A percentile compares a stretch with the other conserved stretches of the same genome.
Evolutionary conservation across 2,888 invertebrate genomes (phyloP).

Genomic region (Gastrophysa polygoni): DNA sequence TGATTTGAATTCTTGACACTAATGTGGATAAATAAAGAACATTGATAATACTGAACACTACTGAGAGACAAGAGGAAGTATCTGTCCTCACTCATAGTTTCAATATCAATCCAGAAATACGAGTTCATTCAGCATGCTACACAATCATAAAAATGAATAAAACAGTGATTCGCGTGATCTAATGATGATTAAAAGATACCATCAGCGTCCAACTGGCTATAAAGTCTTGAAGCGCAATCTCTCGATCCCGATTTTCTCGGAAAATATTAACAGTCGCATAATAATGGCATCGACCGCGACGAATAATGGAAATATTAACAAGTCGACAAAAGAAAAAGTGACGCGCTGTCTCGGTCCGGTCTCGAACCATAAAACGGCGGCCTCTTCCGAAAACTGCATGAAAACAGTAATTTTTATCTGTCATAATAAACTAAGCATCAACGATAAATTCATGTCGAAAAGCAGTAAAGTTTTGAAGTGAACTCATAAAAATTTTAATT

Average conservation of each 20-base stretch:
- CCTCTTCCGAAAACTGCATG: constrained; percentile 29
- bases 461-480: constrained; percentile 35
- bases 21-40: too few species aligned
- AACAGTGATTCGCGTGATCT: neutral
- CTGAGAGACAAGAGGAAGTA: too few species aligned
- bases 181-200: neutral
- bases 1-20: too few species aligned
- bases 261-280: neutral
- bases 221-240: neutral
- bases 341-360: constrained; percentile 27
- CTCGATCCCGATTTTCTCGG: neutral
- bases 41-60: too few species aligned
- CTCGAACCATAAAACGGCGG: constrained; percentile 27
- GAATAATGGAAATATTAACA: constrained; percentile 25
- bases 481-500: constrained; percentile 39
- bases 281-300: constrained; percentile 21
- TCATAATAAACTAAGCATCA: constrained; percentile 35
- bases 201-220: neutral
- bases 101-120: too few species aligned
- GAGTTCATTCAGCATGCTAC: too few species aligned
- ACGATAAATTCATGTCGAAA: constrained; percentile 35
- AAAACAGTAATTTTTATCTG: constrained; percentile 35
- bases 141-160: too few species aligned
- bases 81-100: too few species aligned
- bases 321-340: constrained; percentile 24